Evolutionary conservation across 2,797 vertebrate species (phyloP).

Genomic region (Sorex maritimensis): DNA sequence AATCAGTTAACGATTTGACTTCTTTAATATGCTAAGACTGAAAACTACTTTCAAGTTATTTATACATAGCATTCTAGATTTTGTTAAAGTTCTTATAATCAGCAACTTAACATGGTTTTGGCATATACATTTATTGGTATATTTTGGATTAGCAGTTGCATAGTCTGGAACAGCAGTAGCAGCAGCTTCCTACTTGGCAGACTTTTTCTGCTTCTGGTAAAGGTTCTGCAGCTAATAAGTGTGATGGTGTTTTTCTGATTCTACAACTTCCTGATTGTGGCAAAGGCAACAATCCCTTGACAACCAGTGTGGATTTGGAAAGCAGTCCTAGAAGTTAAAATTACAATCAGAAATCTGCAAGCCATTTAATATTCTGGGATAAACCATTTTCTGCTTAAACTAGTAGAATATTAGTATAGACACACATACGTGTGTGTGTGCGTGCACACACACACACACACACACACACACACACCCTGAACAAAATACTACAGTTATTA

Average conservation of each 20-base stretch:
- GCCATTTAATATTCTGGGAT: constrained; percentile 9
- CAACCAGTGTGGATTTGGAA: constrained; percentile 27
- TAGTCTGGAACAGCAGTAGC: background rate
- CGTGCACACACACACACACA: constrained; percentile 5
- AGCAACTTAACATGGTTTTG: background rate
- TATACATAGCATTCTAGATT: background rate
- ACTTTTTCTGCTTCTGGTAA: constrained; percentile 24
- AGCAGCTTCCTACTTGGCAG: background rate
- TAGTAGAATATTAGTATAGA: constrained; percentile 43
- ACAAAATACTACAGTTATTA: constrained; percentile 43
- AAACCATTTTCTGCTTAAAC: constrained; percentile 57
- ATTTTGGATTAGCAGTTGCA: background rate
- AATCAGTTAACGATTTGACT: background rate
- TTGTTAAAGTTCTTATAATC: constrained; percentile 11
- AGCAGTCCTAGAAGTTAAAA: constrained; percentile 30
- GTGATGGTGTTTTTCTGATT: background rate
- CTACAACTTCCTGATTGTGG: background rate
- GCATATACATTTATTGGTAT: background rate
- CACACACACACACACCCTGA: background rate
- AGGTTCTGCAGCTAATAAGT: background rate
- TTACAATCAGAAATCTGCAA: constrained; percentile 19
- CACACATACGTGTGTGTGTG: too few relatives aligned
- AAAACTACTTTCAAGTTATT: constrained; percentile 33
- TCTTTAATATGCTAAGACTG: background rate
- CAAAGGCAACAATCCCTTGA: constrained; percentile 46